Conservation (phyloP, 53 echinoderm and acorn worm genomes). For the Holothuria leucospilota region DNA sequence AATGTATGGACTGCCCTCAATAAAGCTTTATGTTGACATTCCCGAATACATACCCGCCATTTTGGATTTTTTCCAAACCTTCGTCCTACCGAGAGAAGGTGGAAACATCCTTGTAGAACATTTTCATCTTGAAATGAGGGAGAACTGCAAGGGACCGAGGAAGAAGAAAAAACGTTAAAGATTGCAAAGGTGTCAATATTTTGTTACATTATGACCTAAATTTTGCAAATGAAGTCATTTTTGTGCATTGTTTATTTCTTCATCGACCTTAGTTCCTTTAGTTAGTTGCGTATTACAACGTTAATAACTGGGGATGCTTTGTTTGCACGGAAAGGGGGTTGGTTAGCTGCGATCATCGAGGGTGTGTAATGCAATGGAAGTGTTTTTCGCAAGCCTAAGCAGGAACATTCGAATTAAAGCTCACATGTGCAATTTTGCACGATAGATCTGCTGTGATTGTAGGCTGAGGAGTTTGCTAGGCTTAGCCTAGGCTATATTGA, state of each 20-base stretch:
- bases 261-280: constrained; percentile 18
- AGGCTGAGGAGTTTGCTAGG: too few species aligned
- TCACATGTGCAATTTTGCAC: too few species aligned
- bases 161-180: neutral
- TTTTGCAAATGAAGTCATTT: neutral
- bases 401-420: too few species aligned
- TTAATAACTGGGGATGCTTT: constrained; percentile 27
- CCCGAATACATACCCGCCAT: constrained; percentile 34
- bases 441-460: too few species aligned
- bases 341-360: neutral
- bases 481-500: too few species aligned
- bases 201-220: neutral
- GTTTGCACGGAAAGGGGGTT: constrained; percentile 4
- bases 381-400: too few species aligned
- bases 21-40: constrained; percentile 4
- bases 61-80: constrained; percentile 38
- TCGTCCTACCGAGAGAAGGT: constrained; percentile 25
- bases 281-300: constrained; percentile 33
- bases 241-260: constrained; percentile 29
- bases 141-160: constrained; percentile 6
- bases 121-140: constrained; percentile 27
- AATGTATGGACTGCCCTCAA: too few species aligned
- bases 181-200: constrained; percentile 21
- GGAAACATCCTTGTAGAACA: constrained; percentile 30
- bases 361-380: neutral